Percentiles rank a stretch among this genome's conserved stretches.
Conservation (phyloP, 1,140 invertebrate species). For the Mercenaria mercenaria region DNA sequence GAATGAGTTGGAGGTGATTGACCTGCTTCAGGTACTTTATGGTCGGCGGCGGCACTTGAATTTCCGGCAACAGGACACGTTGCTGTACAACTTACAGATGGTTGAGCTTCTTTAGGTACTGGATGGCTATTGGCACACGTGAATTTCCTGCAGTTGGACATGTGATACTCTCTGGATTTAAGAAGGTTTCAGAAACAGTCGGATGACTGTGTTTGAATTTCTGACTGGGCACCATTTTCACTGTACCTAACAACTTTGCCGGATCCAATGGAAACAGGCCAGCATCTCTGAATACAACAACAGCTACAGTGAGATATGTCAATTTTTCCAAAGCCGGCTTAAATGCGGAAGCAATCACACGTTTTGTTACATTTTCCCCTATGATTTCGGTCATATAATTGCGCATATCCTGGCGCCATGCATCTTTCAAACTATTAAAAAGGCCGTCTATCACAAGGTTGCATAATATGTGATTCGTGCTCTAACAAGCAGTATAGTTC, state of each 20-base stretch:
- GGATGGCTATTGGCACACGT: too few species aligned
- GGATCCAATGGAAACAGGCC: slow-evolving; percentile 29
- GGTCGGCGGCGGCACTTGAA: too few species aligned
- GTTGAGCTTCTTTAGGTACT: not conserved
- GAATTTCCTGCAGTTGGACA: too few species aligned
- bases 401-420: not conserved
- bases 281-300: not conserved
- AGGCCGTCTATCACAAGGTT: slow-evolving; percentile 11
- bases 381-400: not conserved
- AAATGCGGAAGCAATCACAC: not conserved
- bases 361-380: slow-evolving; percentile 19
- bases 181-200: too few species aligned
- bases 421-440: not conserved
- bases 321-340: slow-evolving; percentile 7
- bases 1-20: too few species aligned
- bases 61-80: too few species aligned
- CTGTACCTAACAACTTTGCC: not conserved
- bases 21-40: too few species aligned
- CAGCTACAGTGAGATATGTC: not conserved
- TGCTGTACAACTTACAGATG: too few species aligned
- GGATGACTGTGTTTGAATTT: not conserved
- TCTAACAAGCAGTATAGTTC: slow-evolving; percentile 26
- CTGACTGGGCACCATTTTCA: not conserved
- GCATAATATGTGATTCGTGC: too few species aligned
- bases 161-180: too few species aligned